These are phyloP conservation scores for Falco cherrug DNA, from an alignment of 2,797 vertebrate genomes.

Conservation along the genomic window DNA sequence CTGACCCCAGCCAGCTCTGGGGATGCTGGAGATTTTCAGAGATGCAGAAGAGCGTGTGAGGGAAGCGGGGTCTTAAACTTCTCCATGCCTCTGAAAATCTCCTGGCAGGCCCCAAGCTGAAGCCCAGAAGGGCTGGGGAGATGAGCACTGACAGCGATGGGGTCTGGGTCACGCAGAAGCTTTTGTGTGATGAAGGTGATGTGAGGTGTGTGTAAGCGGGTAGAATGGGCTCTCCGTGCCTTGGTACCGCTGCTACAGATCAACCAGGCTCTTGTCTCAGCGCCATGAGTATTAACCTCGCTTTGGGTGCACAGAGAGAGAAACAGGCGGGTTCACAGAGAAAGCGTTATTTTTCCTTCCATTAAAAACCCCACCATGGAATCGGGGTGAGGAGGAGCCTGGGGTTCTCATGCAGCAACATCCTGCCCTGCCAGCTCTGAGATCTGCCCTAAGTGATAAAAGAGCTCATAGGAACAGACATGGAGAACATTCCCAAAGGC, in stretches of 20 bases:
- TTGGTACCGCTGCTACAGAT: background rate
- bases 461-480: constrained; percentile 41
- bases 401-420: constrained; percentile 45
- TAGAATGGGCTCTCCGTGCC: background rate
- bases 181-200: background rate
- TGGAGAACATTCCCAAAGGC: constrained; percentile 57
- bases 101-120: background rate
- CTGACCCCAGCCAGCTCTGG: background rate
- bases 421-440: constrained; percentile 39
- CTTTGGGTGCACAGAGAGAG: background rate
- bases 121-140: background rate
- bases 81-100: background rate
- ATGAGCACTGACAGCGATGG: background rate
- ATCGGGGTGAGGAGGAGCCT: background rate
- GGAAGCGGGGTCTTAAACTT: background rate
- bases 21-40: background rate
- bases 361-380: background rate
- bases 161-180: background rate
- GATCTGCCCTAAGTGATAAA: constrained; percentile 17
- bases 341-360: background rate
- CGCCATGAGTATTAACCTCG: background rate
- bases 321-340: background rate
- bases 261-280: constrained; percentile 1
- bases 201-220: background rate
- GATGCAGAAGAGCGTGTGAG: background rate